phyloP scores from a whole-genome alignment of 2,888 invertebrate species.

The Camptogramma bilineatum region DNA sequence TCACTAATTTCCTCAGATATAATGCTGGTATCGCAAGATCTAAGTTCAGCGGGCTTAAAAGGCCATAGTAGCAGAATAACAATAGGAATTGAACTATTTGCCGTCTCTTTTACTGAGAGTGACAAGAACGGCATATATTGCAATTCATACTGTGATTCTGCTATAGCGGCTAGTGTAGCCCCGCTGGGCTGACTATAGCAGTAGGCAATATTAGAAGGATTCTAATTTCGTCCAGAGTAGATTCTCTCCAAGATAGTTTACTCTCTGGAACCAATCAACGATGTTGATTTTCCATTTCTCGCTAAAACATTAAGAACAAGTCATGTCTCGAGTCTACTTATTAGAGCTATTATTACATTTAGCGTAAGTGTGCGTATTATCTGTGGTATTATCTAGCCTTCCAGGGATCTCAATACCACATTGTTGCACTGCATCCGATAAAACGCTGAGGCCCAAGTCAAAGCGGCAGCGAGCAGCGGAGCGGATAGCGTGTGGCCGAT shows the following conservation, averaged over 20 bases:
- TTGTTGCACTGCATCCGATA: constrained; percentile 25
- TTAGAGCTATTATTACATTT: constrained; percentile 20
- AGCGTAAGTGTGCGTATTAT: constrained; percentile 23
- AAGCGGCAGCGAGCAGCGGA: not conserved
- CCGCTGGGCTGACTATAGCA: no score
- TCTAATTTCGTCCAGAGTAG: not conserved
- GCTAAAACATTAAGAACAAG: constrained; percentile 8
- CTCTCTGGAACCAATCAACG: not conserved
- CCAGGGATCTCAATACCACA: constrained; percentile 24
- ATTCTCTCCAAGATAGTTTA: not conserved
- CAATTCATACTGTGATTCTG: no score
- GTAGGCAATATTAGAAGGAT: no score
- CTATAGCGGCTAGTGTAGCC: no score
- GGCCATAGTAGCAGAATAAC: no score
- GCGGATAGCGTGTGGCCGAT: no score
- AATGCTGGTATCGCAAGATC: no score
- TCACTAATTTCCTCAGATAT: no score
- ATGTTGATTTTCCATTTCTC: constrained; percentile 14
- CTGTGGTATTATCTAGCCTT: constrained; percentile 20
- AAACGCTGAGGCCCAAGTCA: not conserved
- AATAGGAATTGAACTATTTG: no score
- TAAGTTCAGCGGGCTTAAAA: no score
- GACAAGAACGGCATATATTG: no score
- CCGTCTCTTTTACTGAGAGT: no score
- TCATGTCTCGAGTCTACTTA: constrained; percentile 16